Evolutionary conservation across 2,888 invertebrate genomes (phyloP), one percentile per base, ranked within the genome.

Genomic region (Limulus polyphemus): DNA sequence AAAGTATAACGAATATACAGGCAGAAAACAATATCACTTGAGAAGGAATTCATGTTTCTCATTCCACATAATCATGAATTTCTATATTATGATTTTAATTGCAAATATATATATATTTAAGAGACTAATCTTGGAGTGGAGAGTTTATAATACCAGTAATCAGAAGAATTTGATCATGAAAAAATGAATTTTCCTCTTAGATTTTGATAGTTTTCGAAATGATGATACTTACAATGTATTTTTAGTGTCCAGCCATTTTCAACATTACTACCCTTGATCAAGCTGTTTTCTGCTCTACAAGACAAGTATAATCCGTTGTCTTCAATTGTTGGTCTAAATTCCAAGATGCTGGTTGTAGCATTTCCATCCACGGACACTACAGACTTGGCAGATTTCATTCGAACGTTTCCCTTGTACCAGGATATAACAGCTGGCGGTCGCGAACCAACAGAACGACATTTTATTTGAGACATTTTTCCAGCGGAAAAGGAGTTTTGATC

Each of bases 401-500:
- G 68, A 10, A 62, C 61, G 49, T 67, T 69, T 11, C 65, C 69
- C 59, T 70, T 69, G 58, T 68, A 69, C 72, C 72, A 72, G n/a
- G 69, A 64, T 17, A 72, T 61, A 9, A 63, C 60, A 0, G 71
- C 71, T 11, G 70, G 70, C 4, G 72, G 71, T 52, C 70, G 65
- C 3, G 72, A 72, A 1, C 72, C 71, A 14, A 61, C 62, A 7
- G 70, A 61, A 48, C 62, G 66, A 59, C 72, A 72, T 59, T 65
- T 65, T 52, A 71, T 58, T 58, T 67, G 59, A 16, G 68, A 60
- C 11, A 57, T 55, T 11, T 65, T 56, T 12, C 68, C 68, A 1
- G 70, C 69, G 5, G 71, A 70, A 54, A 71, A 65, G 1, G 71
- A 68, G 10, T 69, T 66, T 10, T 63, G 61, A 1, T 62, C 62